These are phyloP conservation scores for Hypsopygia costalis DNA, from an alignment of 2,888 invertebrate species.

Conservation along the genomic window DNA sequence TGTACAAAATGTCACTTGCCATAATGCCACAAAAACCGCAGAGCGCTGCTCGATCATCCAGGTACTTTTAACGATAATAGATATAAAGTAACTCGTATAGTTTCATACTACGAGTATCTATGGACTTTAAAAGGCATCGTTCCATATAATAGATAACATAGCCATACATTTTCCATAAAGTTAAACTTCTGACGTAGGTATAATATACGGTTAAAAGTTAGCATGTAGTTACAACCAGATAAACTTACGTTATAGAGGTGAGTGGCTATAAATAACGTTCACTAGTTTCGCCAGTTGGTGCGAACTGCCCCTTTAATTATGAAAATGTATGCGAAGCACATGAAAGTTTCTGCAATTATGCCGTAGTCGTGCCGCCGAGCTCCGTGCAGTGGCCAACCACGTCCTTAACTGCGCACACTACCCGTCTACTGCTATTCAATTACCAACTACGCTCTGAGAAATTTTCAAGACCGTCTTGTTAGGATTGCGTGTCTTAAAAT, in stretches of 20 bases:
- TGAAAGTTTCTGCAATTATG: conserved; percentile 78
- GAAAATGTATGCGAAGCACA: conserved; percentile 79
- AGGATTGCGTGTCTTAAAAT: conserved; percentile 28
- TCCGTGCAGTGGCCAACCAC: conserved; percentile 54
- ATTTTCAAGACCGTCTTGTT: conserved; percentile 54
- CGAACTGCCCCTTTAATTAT: conserved; percentile 75
- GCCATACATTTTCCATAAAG: conserved; percentile 12
- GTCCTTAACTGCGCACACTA: conserved; percentile 57
- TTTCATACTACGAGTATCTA: too few species aligned
- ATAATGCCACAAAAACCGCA: too few species aligned
- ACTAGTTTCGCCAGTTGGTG: conserved; percentile 58
- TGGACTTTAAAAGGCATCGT: too few species aligned
- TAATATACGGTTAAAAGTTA: conserved; percentile 22
- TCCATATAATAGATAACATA: conserved; percentile 1
- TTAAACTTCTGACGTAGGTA: conserved; percentile 22
- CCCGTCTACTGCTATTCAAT: conserved; percentile 68
- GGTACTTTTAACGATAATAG: too few species aligned
- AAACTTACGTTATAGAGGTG: conserved; percentile 47
- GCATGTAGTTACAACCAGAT: conserved; percentile 24
- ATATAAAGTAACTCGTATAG: too few species aligned
- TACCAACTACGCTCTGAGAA: conserved; percentile 52
- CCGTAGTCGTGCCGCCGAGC: conserved; percentile 42
- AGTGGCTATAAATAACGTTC: conserved; percentile 60
- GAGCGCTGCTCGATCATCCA: too few species aligned
- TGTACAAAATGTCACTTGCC: too few species aligned